Evolutionary conservation across 2,113 vertebrate genomes (phyloP).

Genomic region (Microtus pennsylvanicus): DNA sequence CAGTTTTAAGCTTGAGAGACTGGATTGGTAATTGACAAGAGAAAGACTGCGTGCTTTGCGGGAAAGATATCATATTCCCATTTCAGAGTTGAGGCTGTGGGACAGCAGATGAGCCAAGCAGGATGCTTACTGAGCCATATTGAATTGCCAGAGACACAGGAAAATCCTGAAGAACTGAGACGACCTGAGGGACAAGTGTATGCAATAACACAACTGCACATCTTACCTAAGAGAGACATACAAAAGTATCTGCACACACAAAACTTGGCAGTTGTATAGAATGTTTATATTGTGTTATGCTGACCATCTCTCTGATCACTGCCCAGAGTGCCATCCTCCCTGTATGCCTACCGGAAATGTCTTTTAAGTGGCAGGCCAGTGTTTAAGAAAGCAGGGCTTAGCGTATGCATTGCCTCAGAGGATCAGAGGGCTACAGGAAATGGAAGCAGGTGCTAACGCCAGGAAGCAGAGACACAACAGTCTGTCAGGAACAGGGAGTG

Average conservation of each 20-base stretch:
- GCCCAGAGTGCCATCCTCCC: neutral
- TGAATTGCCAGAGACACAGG: neutral
- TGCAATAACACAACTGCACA: neutral
- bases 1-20: neutral
- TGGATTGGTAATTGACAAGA: neutral
- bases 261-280: neutral
- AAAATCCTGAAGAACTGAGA: neutral
- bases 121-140: neutral
- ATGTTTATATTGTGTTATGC: neutral
- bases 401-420: neutral
- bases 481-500: neutral
- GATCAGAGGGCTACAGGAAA: neutral
- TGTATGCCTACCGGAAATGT: neutral
- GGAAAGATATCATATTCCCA: neutral
- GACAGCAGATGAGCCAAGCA: neutral
- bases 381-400: neutral
- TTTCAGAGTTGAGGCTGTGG: neutral
- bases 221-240: neutral
- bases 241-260: neutral
- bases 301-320: neutral
- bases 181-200: neutral
- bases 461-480: neutral
- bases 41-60: conserved; percentile 1
- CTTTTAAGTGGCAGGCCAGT: neutral
- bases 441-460: neutral